These are phyloP conservation scores for Diadophis punctatus DNA, from an alignment of 2,113 vertebrate genomes.

Conservation along the genomic window DNA sequence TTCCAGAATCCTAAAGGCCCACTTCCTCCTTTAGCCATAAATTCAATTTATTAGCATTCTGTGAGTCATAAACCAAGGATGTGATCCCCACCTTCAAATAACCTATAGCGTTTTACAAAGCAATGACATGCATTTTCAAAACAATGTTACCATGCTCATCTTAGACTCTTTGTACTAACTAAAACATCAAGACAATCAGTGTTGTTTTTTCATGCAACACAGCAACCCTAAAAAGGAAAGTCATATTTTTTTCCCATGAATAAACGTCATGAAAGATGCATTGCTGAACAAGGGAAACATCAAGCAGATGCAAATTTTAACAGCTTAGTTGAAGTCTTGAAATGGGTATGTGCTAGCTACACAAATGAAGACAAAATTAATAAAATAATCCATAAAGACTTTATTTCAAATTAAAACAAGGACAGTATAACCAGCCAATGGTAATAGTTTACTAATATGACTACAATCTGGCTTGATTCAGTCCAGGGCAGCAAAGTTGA, in stretches of 20 bases:
- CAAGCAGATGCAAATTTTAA: slow-evolving; percentile 23
- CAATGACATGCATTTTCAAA: not conserved
- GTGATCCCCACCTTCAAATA: not conserved
- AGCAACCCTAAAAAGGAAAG: slow-evolving; percentile 7
- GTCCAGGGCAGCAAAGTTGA: slow-evolving; percentile 68
- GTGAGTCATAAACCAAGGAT: not conserved
- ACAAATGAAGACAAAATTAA: slow-evolving; percentile 24
- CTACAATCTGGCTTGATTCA: slow-evolving; percentile 73
- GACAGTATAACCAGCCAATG: slow-evolving; percentile 30
- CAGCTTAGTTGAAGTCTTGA: not conserved
- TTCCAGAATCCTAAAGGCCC: not conserved
- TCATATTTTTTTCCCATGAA: slow-evolving; percentile 17
- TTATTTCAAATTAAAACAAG: slow-evolving; percentile 48
- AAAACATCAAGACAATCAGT: slow-evolving; percentile 14
- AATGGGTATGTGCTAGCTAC: not conserved
- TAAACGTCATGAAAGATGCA: slow-evolving; percentile 26
- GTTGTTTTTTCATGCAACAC: slow-evolving; percentile 14
- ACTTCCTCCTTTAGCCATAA: not conserved
- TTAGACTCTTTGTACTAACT: not conserved
- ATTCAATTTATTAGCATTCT: not conserved
- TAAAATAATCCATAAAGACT: slow-evolving; percentile 43
- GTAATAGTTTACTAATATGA: slow-evolving; percentile 62
- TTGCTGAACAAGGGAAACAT: slow-evolving; percentile 17
- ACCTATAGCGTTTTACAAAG: not conserved
- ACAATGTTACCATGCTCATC: slow-evolving; percentile 17